phyloP scores from a whole-genome alignment of 2,113 vertebrate genomes.

The Tyrannus savana region DNA sequence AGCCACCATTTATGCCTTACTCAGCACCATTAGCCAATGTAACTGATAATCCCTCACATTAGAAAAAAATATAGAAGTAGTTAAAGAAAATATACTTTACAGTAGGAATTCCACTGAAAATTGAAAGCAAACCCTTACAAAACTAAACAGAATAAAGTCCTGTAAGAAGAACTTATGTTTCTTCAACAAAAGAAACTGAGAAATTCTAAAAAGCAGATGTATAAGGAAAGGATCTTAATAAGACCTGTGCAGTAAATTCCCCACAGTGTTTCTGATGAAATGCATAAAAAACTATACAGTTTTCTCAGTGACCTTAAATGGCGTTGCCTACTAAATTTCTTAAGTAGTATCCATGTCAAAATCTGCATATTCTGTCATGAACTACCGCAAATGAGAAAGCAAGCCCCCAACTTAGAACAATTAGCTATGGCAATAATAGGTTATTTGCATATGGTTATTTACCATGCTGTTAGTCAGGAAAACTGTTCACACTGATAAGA shows the following conservation, averaged over 20 bases:
- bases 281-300: not conserved
- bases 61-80: not conserved
- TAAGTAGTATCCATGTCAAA: not conserved
- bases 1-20: not conserved
- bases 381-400: not conserved
- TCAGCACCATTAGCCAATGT: not conserved
- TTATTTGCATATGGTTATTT: not conserved
- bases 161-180: not conserved
- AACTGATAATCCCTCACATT: not conserved
- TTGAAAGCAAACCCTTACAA: not conserved
- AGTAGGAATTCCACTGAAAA: not conserved
- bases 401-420: not conserved
- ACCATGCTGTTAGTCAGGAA: not conserved
- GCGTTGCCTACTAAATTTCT: not conserved
- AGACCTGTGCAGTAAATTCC: not conserved
- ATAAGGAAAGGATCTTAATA: not conserved
- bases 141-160: not conserved
- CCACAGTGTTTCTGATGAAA: not conserved
- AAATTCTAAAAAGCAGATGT: not conserved
- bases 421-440: not conserved
- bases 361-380: not conserved
- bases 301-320: not conserved
- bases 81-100: not conserved
- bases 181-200: not conserved
- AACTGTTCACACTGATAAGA: not conserved